Evolutionary conservation across 1,140 invertebrate species (phyloP).

Genomic region (Liolophura sinensis): DNA sequence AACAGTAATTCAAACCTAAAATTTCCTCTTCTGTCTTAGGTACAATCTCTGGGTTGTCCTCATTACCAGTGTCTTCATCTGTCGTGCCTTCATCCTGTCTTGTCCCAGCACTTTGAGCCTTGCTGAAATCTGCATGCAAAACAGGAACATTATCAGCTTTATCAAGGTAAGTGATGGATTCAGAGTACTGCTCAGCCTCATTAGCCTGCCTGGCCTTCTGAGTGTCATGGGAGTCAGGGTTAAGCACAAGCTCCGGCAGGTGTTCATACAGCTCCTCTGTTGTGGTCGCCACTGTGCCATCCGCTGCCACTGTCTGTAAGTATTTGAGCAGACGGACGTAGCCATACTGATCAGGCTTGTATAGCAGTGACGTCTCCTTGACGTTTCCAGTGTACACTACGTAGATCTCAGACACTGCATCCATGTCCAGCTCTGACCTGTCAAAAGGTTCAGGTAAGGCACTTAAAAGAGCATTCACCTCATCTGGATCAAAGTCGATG

Average conservation of each 20-base stretch:
- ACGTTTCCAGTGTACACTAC: slow-evolving; percentile 3
- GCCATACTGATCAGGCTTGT: slow-evolving; percentile 14
- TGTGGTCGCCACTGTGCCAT: slow-evolving; percentile 5
- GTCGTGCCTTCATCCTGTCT: not conserved
- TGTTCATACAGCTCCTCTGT: slow-evolving; percentile 6
- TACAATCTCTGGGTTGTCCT: not conserved
- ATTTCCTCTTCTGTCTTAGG: not conserved
- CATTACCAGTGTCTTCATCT: not conserved
- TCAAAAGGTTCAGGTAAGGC: no score
- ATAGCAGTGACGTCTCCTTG: slow-evolving; percentile 15
- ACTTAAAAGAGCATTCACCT: no score
- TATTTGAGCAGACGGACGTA: slow-evolving; percentile 14
- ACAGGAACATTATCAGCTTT: slow-evolving; percentile 1
- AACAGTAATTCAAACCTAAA: not conserved
- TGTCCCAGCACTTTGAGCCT: not conserved
- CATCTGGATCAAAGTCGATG: no score
- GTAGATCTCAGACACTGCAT: no score
- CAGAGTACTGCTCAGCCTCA: not conserved
- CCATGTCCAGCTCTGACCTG: no score
- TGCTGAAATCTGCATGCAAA: not conserved
- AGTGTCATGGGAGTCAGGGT: no score
- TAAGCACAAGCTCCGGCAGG: not conserved
- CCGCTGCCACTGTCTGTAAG: slow-evolving; percentile 6
- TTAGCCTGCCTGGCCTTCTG: no score
- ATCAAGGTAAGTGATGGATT: not conserved